Base-by-base conservation (phyloP, 2,888 invertebrate genomes). In the Myathropa florea region DNA sequence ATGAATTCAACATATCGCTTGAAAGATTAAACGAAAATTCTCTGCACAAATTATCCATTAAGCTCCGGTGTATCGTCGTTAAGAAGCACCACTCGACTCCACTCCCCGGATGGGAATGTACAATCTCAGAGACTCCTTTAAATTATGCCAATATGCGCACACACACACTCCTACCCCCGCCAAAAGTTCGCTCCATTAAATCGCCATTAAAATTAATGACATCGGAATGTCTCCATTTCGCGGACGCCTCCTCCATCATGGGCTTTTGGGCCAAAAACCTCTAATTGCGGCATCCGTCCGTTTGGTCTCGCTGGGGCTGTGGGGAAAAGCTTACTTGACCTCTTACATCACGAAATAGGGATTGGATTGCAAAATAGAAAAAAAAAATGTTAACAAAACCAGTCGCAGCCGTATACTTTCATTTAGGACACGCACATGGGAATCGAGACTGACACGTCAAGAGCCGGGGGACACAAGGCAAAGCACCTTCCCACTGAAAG, bases 161-260 rank as follows among this genome's bases (percentile, higher is more conserved):
- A 68, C 57, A 59, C 18, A 30, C 33, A n/a, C 65, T n/a, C 2
- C 36, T 61, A 59, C 55, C 53, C 33, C 39, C 33, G 39, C 55
- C 55, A 71, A 67, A 57, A 30, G 36, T 71, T 67, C 63, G 46
- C 57, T 67, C 82, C 73, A 83, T 86, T 85, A 82, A 77, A 78
- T 59, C 72, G 68, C 77, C 77, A 83, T 83, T 86, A 86, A 86
- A 86, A 83, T 83, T 86, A 86, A 86, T 86, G 86, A 83, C 78
- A 68, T 75, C 39, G 67, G 65, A 70, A 61, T 46, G 36, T 59
- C 24, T 70, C 39, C 46, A 70, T 63, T 75, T 75, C 24, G 33
- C 53, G 28, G 65, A 28, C 30, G 61, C 36, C 59, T 53, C 60
- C 36, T 61, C 24, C 21, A 55, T 4, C 73, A 23, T 30, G 33